phyloP scores from a whole-genome alignment of 2,797 vertebrate genomes.

The Lerista edwardsae region DNA sequence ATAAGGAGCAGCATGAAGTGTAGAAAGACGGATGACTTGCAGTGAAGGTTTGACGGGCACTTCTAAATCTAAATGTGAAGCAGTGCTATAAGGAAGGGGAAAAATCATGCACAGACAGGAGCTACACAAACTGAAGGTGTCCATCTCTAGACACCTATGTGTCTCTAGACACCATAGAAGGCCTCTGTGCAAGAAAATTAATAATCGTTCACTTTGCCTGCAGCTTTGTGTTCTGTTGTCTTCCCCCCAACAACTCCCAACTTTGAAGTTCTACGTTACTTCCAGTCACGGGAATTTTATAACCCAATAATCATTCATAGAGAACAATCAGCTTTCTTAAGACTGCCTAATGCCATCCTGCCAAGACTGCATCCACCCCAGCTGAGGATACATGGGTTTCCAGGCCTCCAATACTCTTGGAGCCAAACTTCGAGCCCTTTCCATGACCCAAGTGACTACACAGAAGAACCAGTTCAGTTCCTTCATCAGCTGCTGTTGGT shows the following conservation, averaged over 20 bases:
- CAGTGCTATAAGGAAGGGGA: background rate
- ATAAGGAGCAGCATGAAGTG: no score
- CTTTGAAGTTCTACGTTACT: background rate
- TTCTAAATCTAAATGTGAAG: constrained; percentile 21
- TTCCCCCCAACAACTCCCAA: no score
- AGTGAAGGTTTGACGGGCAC: background rate
- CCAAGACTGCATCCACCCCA: no score
- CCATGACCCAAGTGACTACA: background rate
- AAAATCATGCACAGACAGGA: background rate
- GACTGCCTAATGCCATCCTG: background rate
- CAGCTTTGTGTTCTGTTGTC: constrained; percentile 13
- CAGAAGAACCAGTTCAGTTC: background rate
- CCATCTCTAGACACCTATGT: background rate
- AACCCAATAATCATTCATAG: background rate
- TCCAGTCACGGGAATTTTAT: background rate
- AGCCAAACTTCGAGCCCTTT: background rate
- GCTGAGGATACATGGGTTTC: background rate
- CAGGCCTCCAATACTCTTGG: background rate
- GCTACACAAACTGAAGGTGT: constrained; percentile 10
- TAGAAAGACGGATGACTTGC: no score
- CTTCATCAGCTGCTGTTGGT: background rate
- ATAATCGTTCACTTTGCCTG: constrained; percentile 11
- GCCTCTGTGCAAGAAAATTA: background rate
- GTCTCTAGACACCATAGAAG: no score
- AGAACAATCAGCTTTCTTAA: background rate